Evolutionary conservation across 2,888 invertebrate species (phyloP).

Genomic region (Epinotia brunnichana): DNA sequence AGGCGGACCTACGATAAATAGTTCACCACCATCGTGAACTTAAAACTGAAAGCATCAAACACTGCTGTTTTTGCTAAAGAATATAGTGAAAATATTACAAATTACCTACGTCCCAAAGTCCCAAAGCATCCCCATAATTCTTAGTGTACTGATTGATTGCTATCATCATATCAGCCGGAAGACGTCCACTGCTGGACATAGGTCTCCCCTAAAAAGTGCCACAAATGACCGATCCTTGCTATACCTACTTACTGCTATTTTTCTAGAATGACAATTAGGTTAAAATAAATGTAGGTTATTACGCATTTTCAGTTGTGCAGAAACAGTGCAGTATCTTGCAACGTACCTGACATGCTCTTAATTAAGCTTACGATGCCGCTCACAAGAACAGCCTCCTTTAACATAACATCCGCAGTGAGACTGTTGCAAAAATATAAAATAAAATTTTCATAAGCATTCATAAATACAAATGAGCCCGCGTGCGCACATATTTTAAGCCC

Average conservation of each 20-base stretch:
- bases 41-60: no score
- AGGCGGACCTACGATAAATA: no score
- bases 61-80: no score
- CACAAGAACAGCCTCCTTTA: background rate
- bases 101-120: no score
- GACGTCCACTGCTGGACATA: no score
- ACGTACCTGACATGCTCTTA: background rate
- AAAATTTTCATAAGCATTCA: slow-evolving; percentile 38
- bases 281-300: background rate
- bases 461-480: slow-evolving; percentile 43
- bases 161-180: no score
- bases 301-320: background rate
- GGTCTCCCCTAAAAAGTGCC: no score
- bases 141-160: no score
- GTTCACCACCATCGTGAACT: no score
- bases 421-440: slow-evolving; percentile 32
- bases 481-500: slow-evolving; percentile 43
- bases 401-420: slow-evolving; percentile 18
- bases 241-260: background rate
- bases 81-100: no score
- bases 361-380: slow-evolving; percentile 5
- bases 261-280: background rate
- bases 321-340: background rate
- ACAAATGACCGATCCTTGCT: no score
- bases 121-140: no score